Evolutionary conservation across 2,888 invertebrate species (phyloP), one percentile per base, ranked within the genome.

Genomic region (Harpalus rubripes): DNA sequence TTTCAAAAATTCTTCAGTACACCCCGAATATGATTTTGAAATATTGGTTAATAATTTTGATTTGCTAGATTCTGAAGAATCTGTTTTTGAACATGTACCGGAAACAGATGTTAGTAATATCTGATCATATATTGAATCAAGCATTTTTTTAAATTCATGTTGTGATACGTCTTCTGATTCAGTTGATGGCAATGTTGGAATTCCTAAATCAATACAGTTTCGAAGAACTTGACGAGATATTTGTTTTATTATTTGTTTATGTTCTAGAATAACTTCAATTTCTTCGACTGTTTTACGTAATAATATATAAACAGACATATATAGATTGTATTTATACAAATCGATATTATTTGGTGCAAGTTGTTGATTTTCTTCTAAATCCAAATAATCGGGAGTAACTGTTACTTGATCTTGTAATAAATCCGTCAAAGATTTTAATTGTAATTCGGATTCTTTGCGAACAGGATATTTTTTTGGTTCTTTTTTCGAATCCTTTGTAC

Each of bases 361-460:
- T n/a, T 81, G 26, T 72, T 72, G 80, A 44, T 56, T 8, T 26
- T 44, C 41, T 61, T 22, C 56, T 18, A 32, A 22, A n/a, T 15
- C 44, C 22, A 52, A 22, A 18, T 76, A 52, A 0, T 12, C 22
- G 5, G 85, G 74, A 39, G 39, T 74, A 3, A 79, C 32, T 32
- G 44, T 56, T 26, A 79, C 32, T 79, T 80, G 41, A 85, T 86
- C 7, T 86, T 85, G 44, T 87, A 87, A 7, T 86, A 61, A 72
- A 86, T 86, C 26, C 76, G 85, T 39, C 83, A 86, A 32, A 80
- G 85, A 83, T 68, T 41, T 1, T 59, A 32, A 10, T 78, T 22
- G 7, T 6, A 74, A 74, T 15, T 15, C 16, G 81, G 76, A 61
- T 81, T 83, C 44, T 8, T 84, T 79, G 58, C 63, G 63, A 6